These are phyloP conservation scores for Macrostomum cliftonense DNA, from an alignment of 2,888 invertebrate genomes.

Conservation along the genomic window DNA sequence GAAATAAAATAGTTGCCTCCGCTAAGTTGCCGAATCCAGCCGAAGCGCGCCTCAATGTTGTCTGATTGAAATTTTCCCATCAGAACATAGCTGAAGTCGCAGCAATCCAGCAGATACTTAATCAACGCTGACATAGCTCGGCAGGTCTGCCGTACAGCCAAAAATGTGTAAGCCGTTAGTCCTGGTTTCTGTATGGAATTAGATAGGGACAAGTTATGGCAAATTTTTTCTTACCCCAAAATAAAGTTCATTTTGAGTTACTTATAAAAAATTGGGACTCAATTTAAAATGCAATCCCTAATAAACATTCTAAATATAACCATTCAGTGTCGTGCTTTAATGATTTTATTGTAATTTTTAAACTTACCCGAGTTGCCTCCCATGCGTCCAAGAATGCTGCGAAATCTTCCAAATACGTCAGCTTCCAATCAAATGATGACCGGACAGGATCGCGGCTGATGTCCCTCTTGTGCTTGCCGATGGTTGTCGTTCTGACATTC, in stretches of 20 bases:
- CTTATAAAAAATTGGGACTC: too few relatives aligned
- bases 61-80: not conserved
- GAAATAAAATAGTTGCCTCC: constrained; percentile 1
- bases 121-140: not conserved
- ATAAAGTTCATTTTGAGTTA: too few relatives aligned
- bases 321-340: too few relatives aligned
- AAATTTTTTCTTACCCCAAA: too few relatives aligned
- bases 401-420: constrained; percentile 2
- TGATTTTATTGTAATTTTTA: too few relatives aligned
- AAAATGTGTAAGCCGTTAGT: too few relatives aligned
- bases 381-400: not conserved
- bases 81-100: not conserved
- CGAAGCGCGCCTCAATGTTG: constrained; percentile 4
- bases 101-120: not conserved
- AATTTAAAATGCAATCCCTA: too few relatives aligned
- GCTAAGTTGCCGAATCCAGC: constrained; percentile 1
- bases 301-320: too few relatives aligned
- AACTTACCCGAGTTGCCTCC: too few relatives aligned
- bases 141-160: not conserved
- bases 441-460: constrained; percentile 1
- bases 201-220: too few relatives aligned
- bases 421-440: not conserved
- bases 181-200: too few relatives aligned
- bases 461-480: constrained; percentile 2
- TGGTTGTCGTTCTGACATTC: not conserved